These are phyloP conservation scores for Ageneiosus marmoratus DNA, from an alignment of 2,113 vertebrate species.

Conservation along the genomic window DNA sequence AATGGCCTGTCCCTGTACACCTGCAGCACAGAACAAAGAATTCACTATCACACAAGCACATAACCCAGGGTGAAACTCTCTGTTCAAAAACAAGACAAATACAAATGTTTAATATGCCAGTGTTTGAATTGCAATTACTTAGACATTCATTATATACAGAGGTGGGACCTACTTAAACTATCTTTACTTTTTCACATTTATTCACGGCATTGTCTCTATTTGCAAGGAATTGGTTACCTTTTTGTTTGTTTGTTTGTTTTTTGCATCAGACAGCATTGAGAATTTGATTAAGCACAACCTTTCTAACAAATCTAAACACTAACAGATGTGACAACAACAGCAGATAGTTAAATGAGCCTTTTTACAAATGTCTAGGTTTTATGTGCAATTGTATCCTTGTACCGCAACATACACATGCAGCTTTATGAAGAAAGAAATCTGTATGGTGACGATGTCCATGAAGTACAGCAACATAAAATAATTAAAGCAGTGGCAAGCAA, in stretches of 20 bases:
- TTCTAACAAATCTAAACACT: neutral
- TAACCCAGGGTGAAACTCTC: neutral
- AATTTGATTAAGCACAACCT: neutral
- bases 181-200: neutral
- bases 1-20: conserved; percentile 3
- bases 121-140: neutral
- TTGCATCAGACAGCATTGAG: neutral
- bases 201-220: too few relatives aligned
- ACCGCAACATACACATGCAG: neutral
- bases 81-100: neutral
- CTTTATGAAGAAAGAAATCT: neutral
- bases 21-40: conserved; percentile 19
- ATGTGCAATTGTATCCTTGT: neutral
- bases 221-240: neutral
- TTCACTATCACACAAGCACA: neutral
- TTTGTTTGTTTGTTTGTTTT: too few relatives aligned
- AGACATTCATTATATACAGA: neutral
- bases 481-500: neutral
- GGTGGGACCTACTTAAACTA: neutral
- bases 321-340: neutral
- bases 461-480: neutral
- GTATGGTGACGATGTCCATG: neutral
- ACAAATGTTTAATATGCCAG: neutral
- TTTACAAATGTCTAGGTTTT: neutral
- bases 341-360: conserved; percentile 5